Percentiles rank a stretch among this genome's conserved stretches.
These are phyloP conservation scores for Meloe dianella DNA, from an alignment of 2,888 invertebrate species.

Conservation along the genomic window DNA sequence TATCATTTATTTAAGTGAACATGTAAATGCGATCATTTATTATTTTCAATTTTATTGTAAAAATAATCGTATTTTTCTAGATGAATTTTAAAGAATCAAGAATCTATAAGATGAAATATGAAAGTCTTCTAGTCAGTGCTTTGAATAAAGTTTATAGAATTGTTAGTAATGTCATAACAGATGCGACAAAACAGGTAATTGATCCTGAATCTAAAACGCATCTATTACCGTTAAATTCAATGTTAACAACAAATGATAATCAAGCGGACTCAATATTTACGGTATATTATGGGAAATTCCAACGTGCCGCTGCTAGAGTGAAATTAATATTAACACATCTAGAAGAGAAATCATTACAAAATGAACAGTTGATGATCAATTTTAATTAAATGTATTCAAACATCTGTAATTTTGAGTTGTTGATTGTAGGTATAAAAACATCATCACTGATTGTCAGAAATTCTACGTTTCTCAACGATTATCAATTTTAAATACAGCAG, in stretches of 20 bases:
- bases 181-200: slow-evolving; percentile 78
- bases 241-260: slow-evolving; percentile 44
- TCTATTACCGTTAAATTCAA: slow-evolving; percentile 42
- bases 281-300: slow-evolving; percentile 93
- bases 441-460: slow-evolving; percentile 81
- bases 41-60: slow-evolving; percentile 31
- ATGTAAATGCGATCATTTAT: slow-evolving; percentile 67
- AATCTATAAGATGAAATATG: slow-evolving; percentile 81
- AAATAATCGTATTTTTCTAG: slow-evolving; percentile 15
- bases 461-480: slow-evolving; percentile 78
- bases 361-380: slow-evolving; percentile 71
- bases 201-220: slow-evolving; percentile 53
- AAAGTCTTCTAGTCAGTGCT: slow-evolving; percentile 82
- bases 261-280: slow-evolving; percentile 75
- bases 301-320: slow-evolving; percentile 87
- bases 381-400: not conserved
- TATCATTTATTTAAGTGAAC: slow-evolving; percentile 76
- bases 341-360: slow-evolving; percentile 75
- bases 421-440: slow-evolving; percentile 64
- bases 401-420: not conserved
- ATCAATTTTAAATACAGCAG: slow-evolving; percentile 72
- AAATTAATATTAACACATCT: slow-evolving; percentile 81
- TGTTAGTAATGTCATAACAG: slow-evolving; percentile 76
- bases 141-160: slow-evolving; percentile 80
- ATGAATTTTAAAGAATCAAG: slow-evolving; percentile 84